These are phyloP conservation scores for Aurelia sp. DNA, from an alignment of 30 jellyfish, hydroid and myxozoan species.

Conservation along the genomic window DNA sequence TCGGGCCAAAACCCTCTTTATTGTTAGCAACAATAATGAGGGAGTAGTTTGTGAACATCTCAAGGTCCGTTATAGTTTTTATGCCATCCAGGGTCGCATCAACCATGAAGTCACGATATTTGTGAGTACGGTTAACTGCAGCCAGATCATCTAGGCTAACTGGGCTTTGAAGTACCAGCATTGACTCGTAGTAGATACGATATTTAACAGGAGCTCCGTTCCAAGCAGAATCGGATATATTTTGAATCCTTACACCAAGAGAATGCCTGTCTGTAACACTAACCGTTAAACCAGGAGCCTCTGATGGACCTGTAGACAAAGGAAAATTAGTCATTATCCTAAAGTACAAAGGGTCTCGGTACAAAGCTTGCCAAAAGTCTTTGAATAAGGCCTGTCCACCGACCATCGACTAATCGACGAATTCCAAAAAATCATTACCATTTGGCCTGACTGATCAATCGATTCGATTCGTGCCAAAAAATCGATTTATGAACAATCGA, in stretches of 20 bases:
- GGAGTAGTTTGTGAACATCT: conserved; percentile 56
- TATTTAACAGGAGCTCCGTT: conserved; percentile 26
- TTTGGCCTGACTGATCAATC: too few species aligned
- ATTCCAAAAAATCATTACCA: too few species aligned
- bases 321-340: not conserved
- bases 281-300: conserved; percentile 26
- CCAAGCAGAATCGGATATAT: conserved; percentile 1
- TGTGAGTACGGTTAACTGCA: conserved; percentile 8
- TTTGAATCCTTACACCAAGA: not conserved
- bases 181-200: conserved; percentile 35
- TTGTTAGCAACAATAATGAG: conserved; percentile 30
- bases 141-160: not conserved
- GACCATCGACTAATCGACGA: too few species aligned
- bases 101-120: not conserved
- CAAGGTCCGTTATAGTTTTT: conserved; percentile 5
- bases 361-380: not conserved
- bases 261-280: not conserved
- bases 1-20: conserved; percentile 25
- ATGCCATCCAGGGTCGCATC: not conserved
- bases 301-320: not conserved
- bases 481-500: too few species aligned
- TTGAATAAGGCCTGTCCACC: not conserved
- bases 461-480: too few species aligned
- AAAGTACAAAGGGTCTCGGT: not conserved
- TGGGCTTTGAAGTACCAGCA: conserved; percentile 1